Evolutionary conservation across 2,888 invertebrate genomes (phyloP).

Genomic region (Sinohyriopsis cumingii): DNA sequence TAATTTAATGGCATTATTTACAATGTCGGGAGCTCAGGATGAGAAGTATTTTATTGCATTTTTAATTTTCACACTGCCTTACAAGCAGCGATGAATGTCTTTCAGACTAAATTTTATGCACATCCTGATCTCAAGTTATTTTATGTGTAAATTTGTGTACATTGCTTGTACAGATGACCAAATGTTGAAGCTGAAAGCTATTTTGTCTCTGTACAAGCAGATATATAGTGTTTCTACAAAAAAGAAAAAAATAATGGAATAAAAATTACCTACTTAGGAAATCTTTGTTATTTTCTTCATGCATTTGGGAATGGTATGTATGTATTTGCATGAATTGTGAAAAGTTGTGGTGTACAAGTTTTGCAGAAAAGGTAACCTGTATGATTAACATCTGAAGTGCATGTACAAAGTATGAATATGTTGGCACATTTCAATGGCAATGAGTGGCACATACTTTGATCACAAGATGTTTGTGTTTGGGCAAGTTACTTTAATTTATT

Average conservation of each 20-base stretch:
- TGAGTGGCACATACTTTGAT: too few relatives aligned
- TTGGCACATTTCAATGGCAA: too few relatives aligned
- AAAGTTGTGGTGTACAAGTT: too few relatives aligned
- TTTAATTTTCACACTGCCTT: conserved; percentile 5
- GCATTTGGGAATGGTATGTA: neutral
- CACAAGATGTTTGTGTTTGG: too few relatives aligned
- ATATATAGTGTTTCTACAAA: conserved; percentile 14
- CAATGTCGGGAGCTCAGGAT: conserved; percentile 11
- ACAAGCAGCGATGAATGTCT: conserved; percentile 12
- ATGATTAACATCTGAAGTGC: too few relatives aligned
- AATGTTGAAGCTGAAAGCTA: too few relatives aligned
- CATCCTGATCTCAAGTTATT: conserved; percentile 18
- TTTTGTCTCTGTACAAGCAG: conserved; percentile 12
- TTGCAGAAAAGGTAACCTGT: too few relatives aligned
- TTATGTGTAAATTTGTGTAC: conserved; percentile 19
- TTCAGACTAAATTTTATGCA: conserved; percentile 15
- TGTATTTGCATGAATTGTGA: too few relatives aligned
- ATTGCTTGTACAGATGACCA: too few relatives aligned
- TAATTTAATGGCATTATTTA: conserved; percentile 3
- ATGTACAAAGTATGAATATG: too few relatives aligned
- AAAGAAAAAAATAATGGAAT: conserved; percentile 17
- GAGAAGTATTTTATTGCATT: conserved; percentile 6
- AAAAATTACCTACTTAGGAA: conserved; percentile 18
- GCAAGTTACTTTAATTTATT: too few relatives aligned
- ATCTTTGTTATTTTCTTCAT: neutral